Evolutionary conservation across 2,113 vertebrate genomes (phyloP).

Genomic region (Chionomys nivalis): DNA sequence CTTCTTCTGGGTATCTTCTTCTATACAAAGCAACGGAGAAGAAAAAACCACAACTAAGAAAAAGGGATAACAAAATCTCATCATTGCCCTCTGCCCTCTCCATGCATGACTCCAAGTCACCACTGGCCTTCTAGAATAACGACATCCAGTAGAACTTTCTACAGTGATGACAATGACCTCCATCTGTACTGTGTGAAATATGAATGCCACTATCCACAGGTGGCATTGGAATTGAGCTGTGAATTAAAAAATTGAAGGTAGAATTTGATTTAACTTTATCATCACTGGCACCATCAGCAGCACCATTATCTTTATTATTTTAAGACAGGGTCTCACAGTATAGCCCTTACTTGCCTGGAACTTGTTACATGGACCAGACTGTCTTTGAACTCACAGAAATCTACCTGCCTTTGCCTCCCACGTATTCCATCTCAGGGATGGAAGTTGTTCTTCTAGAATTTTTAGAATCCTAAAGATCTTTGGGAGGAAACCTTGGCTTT

Average conservation of each 20-base stretch:
- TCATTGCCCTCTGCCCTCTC: not conserved
- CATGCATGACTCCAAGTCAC: not conserved
- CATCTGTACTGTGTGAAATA: not conserved
- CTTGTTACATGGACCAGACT: not conserved
- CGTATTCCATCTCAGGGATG: not conserved
- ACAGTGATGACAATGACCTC: not conserved
- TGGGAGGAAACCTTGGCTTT: slow-evolving; percentile 2
- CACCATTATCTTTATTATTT: not conserved
- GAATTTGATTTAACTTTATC: not conserved
- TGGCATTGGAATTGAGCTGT: not conserved
- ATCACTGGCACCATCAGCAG: not conserved
- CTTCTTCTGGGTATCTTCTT: slow-evolving; percentile 81
- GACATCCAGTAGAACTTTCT: not conserved
- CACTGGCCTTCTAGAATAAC: not conserved
- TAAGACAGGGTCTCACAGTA: not conserved
- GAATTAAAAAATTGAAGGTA: not conserved
- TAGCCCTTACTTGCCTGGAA: not conserved
- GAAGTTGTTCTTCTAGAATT: slow-evolving; percentile 7
- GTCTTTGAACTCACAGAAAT: not conserved
- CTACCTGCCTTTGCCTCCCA: not conserved
- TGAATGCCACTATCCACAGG: not conserved
- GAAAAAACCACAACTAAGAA: not conserved
- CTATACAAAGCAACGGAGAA: slow-evolving; percentile 76
- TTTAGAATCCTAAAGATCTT: not conserved
- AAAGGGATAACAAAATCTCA: not conserved